Evolutionary conservation across 2,888 invertebrate genomes (phyloP), one percentile per base, ranked within the genome.

Genomic region (Athalia circularis): DNA sequence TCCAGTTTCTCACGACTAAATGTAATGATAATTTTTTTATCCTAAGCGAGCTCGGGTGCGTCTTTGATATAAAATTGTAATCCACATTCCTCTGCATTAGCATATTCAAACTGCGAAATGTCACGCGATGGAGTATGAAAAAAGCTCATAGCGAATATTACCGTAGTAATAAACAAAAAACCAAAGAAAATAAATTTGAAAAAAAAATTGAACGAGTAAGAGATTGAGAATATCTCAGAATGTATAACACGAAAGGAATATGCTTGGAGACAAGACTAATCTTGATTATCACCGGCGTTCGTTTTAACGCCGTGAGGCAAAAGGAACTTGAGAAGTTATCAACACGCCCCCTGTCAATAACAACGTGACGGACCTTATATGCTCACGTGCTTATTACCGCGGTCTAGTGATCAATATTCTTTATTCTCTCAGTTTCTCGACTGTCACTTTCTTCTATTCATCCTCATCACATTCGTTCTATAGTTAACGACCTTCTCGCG

Each of bases 321-420:
- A 75, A 65, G 65, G 70, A 75, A 64, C 54, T 72, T 52, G 65
- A 43, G 77, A 77, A 78, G 77, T 65, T 77, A 79, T 81, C 80
- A 77, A 75, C 75, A 79, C 81, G 79, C 81, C 81, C 77, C 79
- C 81, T 80, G 81, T 81, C 81, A 81, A 80, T 81, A 81, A 80
- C 67, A 79, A 81, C 29, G 29, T 29, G 29, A 29, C 80, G 64
- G 64, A 65, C 79, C 74, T 75, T 47, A 72, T 29, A 68, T 77
- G 65, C 79, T 72, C 74, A 80, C 79, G 68, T 78, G 80, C 77
- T 81, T 81, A 81, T 81, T 80, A 81, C 72, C 72, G 29, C 29
- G 67, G 67, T 5, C 75, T 50, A 59, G 52, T 13, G 29, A 77
- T 77, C 68, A 59, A 61, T 77, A 77, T 68, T 77, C 68, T 68